Conservation (phyloP, 2,113 vertebrate genomes). For the Halcyon senegalensis region DNA sequence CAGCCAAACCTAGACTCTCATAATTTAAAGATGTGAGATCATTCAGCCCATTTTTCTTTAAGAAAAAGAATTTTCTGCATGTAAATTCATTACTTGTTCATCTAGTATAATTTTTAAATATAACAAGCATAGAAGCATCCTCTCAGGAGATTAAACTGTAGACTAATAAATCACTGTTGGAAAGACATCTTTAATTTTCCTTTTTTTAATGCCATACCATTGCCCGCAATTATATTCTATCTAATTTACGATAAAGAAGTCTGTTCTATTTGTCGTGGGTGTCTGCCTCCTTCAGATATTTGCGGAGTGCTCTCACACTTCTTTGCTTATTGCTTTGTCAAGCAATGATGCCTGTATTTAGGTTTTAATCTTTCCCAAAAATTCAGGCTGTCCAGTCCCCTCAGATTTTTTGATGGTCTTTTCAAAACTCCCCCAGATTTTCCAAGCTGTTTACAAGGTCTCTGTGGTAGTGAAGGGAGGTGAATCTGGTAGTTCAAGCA, state of each 20-base stretch:
- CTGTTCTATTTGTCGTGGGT: background rate
- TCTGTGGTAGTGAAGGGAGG: background rate
- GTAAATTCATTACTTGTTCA: background rate
- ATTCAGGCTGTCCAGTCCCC: background rate
- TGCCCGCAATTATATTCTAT: background rate
- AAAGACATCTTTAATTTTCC: background rate
- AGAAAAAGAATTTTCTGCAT: background rate
- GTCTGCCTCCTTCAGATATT: background rate
- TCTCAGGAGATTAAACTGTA: background rate
- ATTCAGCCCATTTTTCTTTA: background rate
- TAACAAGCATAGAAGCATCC: background rate
- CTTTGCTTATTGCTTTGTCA: background rate
- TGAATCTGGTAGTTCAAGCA: background rate
- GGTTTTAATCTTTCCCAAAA: background rate
- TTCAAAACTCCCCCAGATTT: background rate
- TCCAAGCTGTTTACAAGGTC: background rate
- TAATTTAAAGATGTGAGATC: background rate
- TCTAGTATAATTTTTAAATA: background rate
- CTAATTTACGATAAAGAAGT: background rate
- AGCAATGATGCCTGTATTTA: background rate
- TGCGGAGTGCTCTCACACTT: background rate
- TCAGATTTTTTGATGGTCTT: background rate
- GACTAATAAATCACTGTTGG: conserved; percentile 6
- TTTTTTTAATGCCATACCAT: background rate
- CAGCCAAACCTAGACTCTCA: background rate